These are phyloP conservation scores for Sinocyclocheilus maitianheensis DNA, from an alignment of 2,113 vertebrate species.

Conservation along the genomic window DNA sequence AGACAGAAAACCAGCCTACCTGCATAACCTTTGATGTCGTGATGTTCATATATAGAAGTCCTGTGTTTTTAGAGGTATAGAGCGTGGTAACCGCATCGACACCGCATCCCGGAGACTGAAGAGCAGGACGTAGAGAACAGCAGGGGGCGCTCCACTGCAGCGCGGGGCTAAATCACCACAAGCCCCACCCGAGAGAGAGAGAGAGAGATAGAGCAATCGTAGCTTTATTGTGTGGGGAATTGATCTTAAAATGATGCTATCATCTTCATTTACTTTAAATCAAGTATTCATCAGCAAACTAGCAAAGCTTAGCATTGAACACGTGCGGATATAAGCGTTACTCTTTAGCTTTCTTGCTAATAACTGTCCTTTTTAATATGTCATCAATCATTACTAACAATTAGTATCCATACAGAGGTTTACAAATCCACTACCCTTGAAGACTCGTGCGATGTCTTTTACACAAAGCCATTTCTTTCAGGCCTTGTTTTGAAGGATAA, in stretches of 20 bases:
- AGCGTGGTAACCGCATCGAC: conserved; percentile 1
- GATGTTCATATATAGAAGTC: background rate
- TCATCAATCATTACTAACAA: background rate
- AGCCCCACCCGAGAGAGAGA: conserved; percentile 42
- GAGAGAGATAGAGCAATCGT: background rate
- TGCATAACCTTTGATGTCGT: background rate
- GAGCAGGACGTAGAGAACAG: background rate
- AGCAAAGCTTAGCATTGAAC: background rate
- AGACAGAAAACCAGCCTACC: conserved; percentile 4
- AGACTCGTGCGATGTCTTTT: background rate
- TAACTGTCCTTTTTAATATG: background rate
- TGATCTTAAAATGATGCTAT: background rate
- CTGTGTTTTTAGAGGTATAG: background rate
- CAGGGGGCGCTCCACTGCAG: conserved; percentile 30
- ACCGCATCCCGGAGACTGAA: conserved; percentile 28
- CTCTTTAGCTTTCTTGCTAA: background rate
- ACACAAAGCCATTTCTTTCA: background rate
- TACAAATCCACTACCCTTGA: background rate
- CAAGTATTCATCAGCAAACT: background rate
- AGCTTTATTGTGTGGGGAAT: background rate
- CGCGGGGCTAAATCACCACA: background rate
- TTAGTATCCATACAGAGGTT: background rate
- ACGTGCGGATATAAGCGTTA: background rate
- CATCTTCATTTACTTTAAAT: background rate
- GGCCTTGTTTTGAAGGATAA: background rate